phyloP scores from a whole-genome alignment of 2,888 invertebrate genomes.

The Machimus atricapillus region DNA sequence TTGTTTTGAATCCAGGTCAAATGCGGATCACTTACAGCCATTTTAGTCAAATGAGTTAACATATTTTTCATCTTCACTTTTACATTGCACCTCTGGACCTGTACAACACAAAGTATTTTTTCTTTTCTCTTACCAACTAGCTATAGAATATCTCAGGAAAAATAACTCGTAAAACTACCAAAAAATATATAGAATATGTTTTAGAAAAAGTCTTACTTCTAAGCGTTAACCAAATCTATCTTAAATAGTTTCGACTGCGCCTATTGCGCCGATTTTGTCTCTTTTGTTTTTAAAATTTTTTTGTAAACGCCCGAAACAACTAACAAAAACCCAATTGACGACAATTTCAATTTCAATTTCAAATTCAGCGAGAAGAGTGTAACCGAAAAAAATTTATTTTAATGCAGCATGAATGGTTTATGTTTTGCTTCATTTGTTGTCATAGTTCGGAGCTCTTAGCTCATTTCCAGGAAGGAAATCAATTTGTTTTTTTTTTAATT shows the following conservation, averaged over 20 bases:
- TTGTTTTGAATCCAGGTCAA: constrained; percentile 6
- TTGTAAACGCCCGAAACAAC: neutral
- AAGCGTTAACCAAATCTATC: constrained; percentile 22
- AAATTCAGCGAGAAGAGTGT: neutral
- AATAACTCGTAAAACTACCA: constrained; percentile 19
- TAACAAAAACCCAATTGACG: neutral
- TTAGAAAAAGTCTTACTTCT: constrained; percentile 1
- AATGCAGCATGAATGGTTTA: neutral
- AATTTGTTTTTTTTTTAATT: neutral
- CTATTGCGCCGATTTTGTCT: neutral
- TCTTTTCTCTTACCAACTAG: neutral
- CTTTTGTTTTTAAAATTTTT: neutral
- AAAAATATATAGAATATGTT: constrained; percentile 12
- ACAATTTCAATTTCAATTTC: neutral
- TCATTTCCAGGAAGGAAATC: neutral
- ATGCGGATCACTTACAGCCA: constrained; percentile 11
- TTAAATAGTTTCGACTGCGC: neutral
- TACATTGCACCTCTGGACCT: neutral
- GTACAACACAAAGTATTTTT: neutral
- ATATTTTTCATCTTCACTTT: neutral
- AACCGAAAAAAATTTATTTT: neutral
- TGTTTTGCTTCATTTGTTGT: neutral
- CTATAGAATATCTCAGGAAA: constrained; percentile 9
- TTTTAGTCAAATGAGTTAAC: neutral
- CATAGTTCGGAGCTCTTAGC: neutral